Conservation (phyloP, 1,140 invertebrate species). For the Ctenoplectra terminalis region DNA sequence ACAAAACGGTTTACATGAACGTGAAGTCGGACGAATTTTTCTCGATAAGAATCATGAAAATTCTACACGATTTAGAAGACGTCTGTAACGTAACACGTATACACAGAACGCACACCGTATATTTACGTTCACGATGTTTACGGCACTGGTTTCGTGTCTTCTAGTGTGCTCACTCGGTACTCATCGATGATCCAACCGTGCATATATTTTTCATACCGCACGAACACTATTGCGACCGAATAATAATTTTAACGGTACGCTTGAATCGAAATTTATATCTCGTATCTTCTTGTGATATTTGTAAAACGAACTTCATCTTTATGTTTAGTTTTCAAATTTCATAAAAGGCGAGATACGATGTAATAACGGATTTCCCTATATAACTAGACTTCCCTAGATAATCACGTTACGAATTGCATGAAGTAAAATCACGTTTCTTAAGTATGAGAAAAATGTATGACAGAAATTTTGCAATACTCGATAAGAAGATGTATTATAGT, state of each 20-base stretch:
- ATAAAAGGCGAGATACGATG: slow-evolving; percentile 50
- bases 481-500: slow-evolving; percentile 26
- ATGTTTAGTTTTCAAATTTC: slow-evolving; percentile 11
- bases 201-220: slow-evolving; percentile 63
- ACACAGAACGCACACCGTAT: slow-evolving; percentile 51
- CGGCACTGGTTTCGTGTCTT: slow-evolving; percentile 53
- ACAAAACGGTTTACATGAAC: neutral
- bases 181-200: slow-evolving; percentile 38
- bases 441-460: neutral
- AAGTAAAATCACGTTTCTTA: slow-evolving; percentile 5
- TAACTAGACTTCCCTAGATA: slow-evolving; percentile 17
- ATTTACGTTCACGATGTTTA: slow-evolving; percentile 70
- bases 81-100: slow-evolving; percentile 63
- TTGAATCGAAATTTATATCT: neutral
- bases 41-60: slow-evolving; percentile 34
- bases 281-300: neutral
- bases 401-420: slow-evolving; percentile 4
- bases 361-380: slow-evolving; percentile 49
- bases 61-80: slow-evolving; percentile 45
- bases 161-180: slow-evolving; percentile 40
- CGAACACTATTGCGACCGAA: slow-evolving; percentile 25
- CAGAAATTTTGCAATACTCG: slow-evolving; percentile 34
- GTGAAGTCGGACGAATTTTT: neutral
- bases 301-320: neutral
- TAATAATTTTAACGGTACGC: neutral